Evolutionary conservation across 2,888 invertebrate species (phyloP), one percentile per base, ranked within the genome.

Genomic region (Andrena praecox): DNA sequence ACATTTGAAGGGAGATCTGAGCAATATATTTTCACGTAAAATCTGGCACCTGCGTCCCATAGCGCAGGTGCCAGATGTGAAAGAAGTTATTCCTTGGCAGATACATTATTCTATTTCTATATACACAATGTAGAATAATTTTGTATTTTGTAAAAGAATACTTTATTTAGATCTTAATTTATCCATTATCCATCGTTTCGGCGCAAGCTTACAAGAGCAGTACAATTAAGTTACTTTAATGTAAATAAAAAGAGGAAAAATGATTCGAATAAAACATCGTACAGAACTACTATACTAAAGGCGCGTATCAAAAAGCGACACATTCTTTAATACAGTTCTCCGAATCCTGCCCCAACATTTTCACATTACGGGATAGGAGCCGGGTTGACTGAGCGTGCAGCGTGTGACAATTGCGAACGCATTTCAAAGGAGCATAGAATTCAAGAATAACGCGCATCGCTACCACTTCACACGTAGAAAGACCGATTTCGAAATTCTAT

Each of bases 121-220:
- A 50, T 2, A 33, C 35, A 68, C 20, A 68, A 52, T 60, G n/a
- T 42, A 60, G 48, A 62, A 60, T 31, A 35, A 10, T 52, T 31
- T 63, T 24, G 33, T 64, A 12, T 35, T 77, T 77, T 31, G 59
- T 77, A 77, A 52, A 80, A 80, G 79, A 80, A 77, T 80, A 79
- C 31, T 79, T 79, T 77, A 77, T 79, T 77, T 77, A 7, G 35
- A 70, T 20, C 29, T 59, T 66, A 29, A 27, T 66, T 77, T 66
- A 31, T 50, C 27, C n/a, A 20, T 52, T 50, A 10, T 20, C 20
- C 20, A 16, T 56, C 48, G 24, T 54, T 27, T 76, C 10, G 12
- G 8, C 60, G n/a, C 35, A 76, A 59, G 50, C 50, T 64, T 76
- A 76, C 59, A 50, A 35, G 29, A 66, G 60, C 16, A 5, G 12